Percentiles rank a stretch among this genome's conserved stretches.
Evolutionary conservation across 1,140 invertebrate genomes (phyloP).

Genomic region (Cherax quadricarinatus): DNA sequence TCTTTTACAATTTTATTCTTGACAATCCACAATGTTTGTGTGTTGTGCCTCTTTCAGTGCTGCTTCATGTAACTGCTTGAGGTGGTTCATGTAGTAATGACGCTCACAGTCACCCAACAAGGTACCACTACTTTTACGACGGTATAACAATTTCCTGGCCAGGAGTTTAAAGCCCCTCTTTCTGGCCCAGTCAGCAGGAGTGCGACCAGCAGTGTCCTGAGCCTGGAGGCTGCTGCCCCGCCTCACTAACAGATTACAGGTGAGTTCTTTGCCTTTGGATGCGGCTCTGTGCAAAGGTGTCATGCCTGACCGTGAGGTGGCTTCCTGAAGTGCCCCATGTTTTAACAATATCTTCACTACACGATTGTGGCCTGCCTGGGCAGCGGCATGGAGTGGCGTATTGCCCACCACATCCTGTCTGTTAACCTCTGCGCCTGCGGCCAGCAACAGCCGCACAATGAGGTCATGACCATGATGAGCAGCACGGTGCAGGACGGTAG

Average conservation of each 20-base stretch:
- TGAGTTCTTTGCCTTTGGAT: conserved; percentile 65
- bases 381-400: conserved; percentile 65
- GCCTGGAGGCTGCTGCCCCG: conserved; percentile 40
- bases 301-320: conserved; percentile 61
- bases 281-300: conserved; percentile 67
- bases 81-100: conserved; percentile 16
- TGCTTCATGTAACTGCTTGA: conserved; percentile 37
- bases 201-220: conserved; percentile 48
- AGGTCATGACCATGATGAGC: conserved; percentile 62
- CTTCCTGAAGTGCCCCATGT: conserved; percentile 38
- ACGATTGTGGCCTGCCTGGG: conserved; percentile 62
- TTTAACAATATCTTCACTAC: conserved; percentile 55
- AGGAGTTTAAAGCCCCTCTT: conserved; percentile 58
- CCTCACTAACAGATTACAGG: conserved; percentile 46
- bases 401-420: conserved; percentile 61
- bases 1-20: too few relatives aligned
- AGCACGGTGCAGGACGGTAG: conserved; percentile 66
- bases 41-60: neutral
- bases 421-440: conserved; percentile 46
- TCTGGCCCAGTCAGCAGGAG: conserved; percentile 66
- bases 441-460: conserved; percentile 56
- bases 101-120: neutral
- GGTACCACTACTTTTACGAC: conserved; percentile 46
- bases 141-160: conserved; percentile 44
- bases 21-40: too few relatives aligned